phyloP scores from a whole-genome alignment of 2,113 vertebrate genomes.

The Hipposideros armiger region DNA sequence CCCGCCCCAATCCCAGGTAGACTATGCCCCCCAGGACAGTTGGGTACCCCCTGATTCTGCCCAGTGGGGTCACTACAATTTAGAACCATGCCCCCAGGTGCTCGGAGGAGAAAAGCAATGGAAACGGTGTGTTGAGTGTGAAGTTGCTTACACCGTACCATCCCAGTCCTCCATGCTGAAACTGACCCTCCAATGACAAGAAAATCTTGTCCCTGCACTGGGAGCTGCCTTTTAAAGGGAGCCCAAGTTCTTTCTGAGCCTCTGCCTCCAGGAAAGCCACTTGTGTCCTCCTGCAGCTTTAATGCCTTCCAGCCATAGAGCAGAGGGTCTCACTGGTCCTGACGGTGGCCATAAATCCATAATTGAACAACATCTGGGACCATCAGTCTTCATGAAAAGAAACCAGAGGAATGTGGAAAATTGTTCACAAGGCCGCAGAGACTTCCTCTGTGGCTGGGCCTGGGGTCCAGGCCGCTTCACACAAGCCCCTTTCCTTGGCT shows the following conservation, averaged over 20 bases:
- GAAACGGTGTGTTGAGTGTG: accelerated
- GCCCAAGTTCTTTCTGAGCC: neutral
- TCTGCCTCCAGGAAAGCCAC: neutral
- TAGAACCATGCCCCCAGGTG: accelerated
- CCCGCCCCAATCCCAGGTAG: neutral
- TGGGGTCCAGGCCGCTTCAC: neutral
- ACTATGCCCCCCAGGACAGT: accelerated
- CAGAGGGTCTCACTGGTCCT: neutral
- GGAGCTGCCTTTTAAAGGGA: neutral
- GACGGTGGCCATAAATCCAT: slow-evolving; percentile 76
- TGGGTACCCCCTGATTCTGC: neutral
- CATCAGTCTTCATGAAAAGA: slow-evolving; percentile 74
- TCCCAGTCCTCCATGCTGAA: neutral
- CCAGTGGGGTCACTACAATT: accelerated
- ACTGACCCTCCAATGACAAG: neutral
- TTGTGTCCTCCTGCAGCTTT: neutral
- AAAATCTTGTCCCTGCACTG: neutral
- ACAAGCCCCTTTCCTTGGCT: neutral
- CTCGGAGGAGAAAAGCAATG: neutral
- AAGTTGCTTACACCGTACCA: neutral
- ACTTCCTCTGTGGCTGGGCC: slow-evolving; percentile 59
- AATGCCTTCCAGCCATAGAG: neutral
- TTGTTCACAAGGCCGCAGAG: slow-evolving; percentile 78
- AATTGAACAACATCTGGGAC: slow-evolving; percentile 82
- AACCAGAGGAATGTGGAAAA: slow-evolving; percentile 84